Percentiles rank a stretch among this genome's conserved stretches.
Conservation (phyloP, 2,113 vertebrate genomes). For the Pterocles burchelli region DNA sequence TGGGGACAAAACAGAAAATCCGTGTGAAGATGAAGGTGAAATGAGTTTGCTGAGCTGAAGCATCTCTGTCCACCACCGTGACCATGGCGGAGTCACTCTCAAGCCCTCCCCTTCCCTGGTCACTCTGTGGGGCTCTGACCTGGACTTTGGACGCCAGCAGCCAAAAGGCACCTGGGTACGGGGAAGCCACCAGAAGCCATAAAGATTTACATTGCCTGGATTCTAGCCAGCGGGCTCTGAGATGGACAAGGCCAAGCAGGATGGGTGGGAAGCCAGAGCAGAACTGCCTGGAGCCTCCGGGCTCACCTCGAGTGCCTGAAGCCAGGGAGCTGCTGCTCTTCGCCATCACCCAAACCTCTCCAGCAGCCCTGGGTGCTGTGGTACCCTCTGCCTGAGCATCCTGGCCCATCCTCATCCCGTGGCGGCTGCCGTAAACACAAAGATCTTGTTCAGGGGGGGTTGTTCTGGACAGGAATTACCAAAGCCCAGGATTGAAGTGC, state of each 20-base stretch:
- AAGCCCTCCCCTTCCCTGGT: neutral
- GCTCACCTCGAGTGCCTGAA: neutral
- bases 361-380: neutral
- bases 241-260: neutral
- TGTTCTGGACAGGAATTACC: neutral
- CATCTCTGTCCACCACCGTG: neutral
- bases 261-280: neutral
- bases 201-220: neutral
- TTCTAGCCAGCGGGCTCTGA: neutral
- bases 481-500: neutral
- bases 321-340: neutral
- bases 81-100: neutral
- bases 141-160: neutral
- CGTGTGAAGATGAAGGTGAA: neutral
- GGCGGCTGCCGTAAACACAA: neutral
- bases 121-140: neutral
- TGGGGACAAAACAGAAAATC: neutral
- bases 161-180: neutral
- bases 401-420: neutral
- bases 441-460: neutral
- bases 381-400: neutral
- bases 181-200: neutral
- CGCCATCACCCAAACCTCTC: neutral
- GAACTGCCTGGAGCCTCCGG: neutral
- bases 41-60: neutral